phyloP scores from a whole-genome alignment of 2,888 invertebrate species.

The Agonum fuliginosum region DNA sequence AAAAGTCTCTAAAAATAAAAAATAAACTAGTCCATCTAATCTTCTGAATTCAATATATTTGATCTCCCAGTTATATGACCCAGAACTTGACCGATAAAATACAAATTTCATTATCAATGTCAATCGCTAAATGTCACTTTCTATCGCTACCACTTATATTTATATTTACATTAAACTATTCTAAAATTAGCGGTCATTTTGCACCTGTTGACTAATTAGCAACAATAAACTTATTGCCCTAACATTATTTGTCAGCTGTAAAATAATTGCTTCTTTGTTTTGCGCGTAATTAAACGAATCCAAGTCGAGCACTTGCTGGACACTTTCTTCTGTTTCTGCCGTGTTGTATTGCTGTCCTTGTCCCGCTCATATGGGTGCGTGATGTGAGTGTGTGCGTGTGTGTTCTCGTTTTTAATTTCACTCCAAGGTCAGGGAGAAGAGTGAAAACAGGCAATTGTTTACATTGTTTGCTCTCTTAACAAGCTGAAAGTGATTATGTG shows the following conservation, averaged over 20 bases:
- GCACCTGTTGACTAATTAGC: not conserved
- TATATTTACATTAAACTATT: not conserved
- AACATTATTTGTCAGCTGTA: not conserved
- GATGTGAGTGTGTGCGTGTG: too few relatives aligned
- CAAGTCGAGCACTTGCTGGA: not conserved
- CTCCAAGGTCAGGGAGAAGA: slow-evolving; percentile 48
- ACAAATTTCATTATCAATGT: too few relatives aligned
- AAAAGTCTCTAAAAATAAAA: too few relatives aligned
- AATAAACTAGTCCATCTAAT: too few relatives aligned
- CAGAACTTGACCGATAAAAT: too few relatives aligned
- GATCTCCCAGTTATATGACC: too few relatives aligned
- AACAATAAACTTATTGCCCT: not conserved
- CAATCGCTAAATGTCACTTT: too few relatives aligned
- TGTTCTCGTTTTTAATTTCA: slow-evolving; percentile 21
- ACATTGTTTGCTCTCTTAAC: slow-evolving; percentile 35
- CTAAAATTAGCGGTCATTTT: not conserved
- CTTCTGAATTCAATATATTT: too few relatives aligned
- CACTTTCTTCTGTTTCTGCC: slow-evolving; percentile 48
- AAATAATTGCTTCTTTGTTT: slow-evolving; percentile 50
- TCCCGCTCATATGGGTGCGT: not conserved
- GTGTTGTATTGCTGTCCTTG: not conserved
- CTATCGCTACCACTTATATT: too few relatives aligned
- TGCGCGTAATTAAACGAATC: slow-evolving; percentile 49
- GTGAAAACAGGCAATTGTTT: slow-evolving; percentile 46
- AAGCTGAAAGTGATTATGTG: not conserved